Base-by-base conservation (phyloP, 2,797 vertebrate species). In the Coranthus polyacanthus region DNA sequence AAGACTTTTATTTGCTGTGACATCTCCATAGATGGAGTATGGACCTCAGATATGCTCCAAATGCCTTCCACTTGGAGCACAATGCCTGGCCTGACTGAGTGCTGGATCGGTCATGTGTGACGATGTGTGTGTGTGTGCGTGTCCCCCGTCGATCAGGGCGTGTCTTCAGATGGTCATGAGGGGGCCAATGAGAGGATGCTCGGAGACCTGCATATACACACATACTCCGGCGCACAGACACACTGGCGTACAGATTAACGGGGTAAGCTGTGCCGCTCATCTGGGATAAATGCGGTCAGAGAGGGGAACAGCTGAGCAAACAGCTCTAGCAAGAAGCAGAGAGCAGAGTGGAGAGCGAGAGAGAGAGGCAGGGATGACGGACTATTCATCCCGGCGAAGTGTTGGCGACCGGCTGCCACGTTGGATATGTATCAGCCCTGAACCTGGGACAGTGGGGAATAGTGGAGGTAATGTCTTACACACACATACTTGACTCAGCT, bases 211-310 rank as follows among this genome's bases (percentile, higher is more conserved):
- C 47, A 50, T 50, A 50, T 51, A 61, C 37, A 66, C 68, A 36
- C 51, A 62, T 24, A 38, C 39, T 26, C 46, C 16, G 17, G 16
- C 77, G 38, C 68, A 38, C 57, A 74, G 41, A 63, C 72, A 46
- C 57, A 61, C 63, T 60, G 64, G 24, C 82, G 75, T 64, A 70
- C 63, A 89, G 91, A 92, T 93, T 92, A 93, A 78, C 77, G 17
- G 74, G 75, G 78, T 88, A 93, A 89, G 72, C 88, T 83, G 86
- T 17, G 60, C 72, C 66, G 76, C 81, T 92, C 90, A 90, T 90
- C 90, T 88, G 80, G 91, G 89, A 92, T 92, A 89, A 92, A 92
- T 88, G 88, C 60, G 79, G 86, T 90, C 79, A 85, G 88, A 82
- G 83, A 86, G 86, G 63, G 73, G 84, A 85, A 82, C 86, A 88